phyloP scores from a whole-genome alignment of 2,888 invertebrate species.

The Eristalis tenax region DNA sequence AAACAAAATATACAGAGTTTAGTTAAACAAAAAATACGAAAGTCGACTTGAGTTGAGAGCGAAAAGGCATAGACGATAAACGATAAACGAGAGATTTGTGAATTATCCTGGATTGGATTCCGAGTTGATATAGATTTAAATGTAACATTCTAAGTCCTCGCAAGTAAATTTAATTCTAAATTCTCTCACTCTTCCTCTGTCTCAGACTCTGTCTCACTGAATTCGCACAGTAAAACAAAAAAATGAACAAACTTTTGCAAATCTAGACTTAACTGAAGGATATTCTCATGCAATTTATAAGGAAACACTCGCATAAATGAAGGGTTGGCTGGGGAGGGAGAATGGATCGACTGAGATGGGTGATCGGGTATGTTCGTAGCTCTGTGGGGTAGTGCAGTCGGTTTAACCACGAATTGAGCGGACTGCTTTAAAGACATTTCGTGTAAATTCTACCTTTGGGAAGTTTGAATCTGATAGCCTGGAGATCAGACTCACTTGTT shows the following conservation, averaged over 20 bases:
- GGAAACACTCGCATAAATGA: not conserved
- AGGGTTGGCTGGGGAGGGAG: not conserved
- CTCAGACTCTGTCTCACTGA: not conserved
- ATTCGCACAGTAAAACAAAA: not conserved
- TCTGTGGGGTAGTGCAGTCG: too few relatives aligned
- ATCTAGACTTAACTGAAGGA: not conserved
- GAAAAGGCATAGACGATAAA: conserved; percentile 17
- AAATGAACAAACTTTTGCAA: not conserved
- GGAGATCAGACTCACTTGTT: too few relatives aligned
- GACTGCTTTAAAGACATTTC: too few relatives aligned
- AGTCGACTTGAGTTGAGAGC: not conserved
- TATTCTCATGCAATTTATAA: not conserved
- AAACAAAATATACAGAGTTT: conserved; percentile 16
- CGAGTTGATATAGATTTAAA: conserved; percentile 19
- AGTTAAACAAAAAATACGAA: conserved; percentile 13
- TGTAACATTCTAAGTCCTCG: conserved; percentile 42
- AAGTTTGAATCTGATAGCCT: too few relatives aligned
- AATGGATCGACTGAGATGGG: not conserved
- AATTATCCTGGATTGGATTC: conserved; percentile 8
- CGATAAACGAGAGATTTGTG: not conserved
- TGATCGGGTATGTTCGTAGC: too few relatives aligned
- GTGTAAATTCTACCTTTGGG: too few relatives aligned
- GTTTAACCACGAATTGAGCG: too few relatives aligned
- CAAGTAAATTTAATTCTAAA: conserved; percentile 21
- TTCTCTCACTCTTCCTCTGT: not conserved